Evolutionary conservation across 2,113 vertebrate species (phyloP), one percentile per base, ranked within the genome.

Genomic region (Anguilla rostrata): DNA sequence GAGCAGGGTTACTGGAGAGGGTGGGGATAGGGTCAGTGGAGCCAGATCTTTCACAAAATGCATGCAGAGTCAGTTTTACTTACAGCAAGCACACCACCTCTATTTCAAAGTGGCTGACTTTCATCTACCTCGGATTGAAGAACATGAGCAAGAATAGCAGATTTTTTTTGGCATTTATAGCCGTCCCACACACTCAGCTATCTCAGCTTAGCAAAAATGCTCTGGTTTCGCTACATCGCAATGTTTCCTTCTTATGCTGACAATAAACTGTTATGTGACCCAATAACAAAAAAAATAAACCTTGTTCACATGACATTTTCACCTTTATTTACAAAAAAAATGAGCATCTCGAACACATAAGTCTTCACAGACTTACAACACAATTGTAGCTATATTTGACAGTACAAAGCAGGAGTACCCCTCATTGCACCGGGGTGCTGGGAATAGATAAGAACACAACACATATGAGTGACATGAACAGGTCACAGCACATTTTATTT

Each of bases 281-380:
- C 34, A 53, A 81, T 41, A 63, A 82, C 39, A 26, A 84, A 83
- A 40, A 26, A 26, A 26, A 81, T 66, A 66, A 22, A 60, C 82
- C 39, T 20, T 34, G 16, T 34, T 18, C 78, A 56, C 56, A 40
- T 63, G 60, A 57, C 39, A 63, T 87, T 84, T 81, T 66, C 83
- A 84, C 75, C 53, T 87, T 87, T 87, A 87, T 87, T 87, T 84
- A 87, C 39, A 87, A 87, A 87, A 87, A 40, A 87, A 84, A 87
- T 34, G 39, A 84, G 57, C 57, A 40, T 84, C 66, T 80, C 16
- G 46, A 63, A 87, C 82, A 84, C 83, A 53, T 83, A 43, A 84
- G 75, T 84, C 83, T 84, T 84, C 53, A 84, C 78, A 83, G 86
- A 84, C 82, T 80, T 63, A 86, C 82, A 84, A 79, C 86, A 87